Percentiles rank a stretch among this genome's conserved stretches.
phyloP scores from a whole-genome alignment of 2,797 vertebrate genomes.

The Pseudotriccus pelzelni region DNA sequence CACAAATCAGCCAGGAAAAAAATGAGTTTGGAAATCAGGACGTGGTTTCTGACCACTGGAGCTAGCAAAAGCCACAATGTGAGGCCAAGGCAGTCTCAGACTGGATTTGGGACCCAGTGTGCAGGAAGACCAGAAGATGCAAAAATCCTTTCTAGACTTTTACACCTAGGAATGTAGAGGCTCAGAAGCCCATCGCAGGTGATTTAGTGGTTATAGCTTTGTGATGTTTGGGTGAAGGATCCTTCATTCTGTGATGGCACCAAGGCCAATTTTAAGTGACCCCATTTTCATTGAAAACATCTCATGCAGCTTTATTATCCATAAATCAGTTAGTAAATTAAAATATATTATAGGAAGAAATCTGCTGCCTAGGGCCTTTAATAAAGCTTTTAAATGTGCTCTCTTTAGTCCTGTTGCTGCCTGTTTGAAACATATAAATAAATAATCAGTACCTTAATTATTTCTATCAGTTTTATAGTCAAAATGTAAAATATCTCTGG shows the following conservation, averaged over 20 bases:
- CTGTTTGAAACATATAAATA: not conserved
- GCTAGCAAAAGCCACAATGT: not conserved
- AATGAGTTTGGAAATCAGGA: not conserved
- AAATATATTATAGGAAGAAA: not conserved
- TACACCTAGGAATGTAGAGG: rapidly evolving
- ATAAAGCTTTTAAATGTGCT: not conserved
- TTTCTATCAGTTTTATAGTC: not conserved
- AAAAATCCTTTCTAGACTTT: not conserved
- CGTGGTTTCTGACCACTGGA: not conserved
- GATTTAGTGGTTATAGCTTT: not conserved
- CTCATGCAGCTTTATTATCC: not conserved
- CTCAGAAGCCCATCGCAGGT: not conserved
- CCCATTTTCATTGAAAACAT: not conserved
- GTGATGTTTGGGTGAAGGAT: not conserved
- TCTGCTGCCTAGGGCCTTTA: not conserved
- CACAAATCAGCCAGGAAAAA: not conserved
- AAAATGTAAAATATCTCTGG: not conserved
- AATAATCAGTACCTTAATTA: not conserved
- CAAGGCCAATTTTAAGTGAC: not conserved
- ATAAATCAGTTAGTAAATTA: not conserved
- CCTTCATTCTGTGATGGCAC: not conserved
- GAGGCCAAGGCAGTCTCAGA: not conserved
- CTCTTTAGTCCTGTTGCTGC: not conserved
- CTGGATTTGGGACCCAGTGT: not conserved
- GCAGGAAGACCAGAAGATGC: not conserved